Conservation (phyloP, 2,888 invertebrate species). For the Phalera bucephala region DNA sequence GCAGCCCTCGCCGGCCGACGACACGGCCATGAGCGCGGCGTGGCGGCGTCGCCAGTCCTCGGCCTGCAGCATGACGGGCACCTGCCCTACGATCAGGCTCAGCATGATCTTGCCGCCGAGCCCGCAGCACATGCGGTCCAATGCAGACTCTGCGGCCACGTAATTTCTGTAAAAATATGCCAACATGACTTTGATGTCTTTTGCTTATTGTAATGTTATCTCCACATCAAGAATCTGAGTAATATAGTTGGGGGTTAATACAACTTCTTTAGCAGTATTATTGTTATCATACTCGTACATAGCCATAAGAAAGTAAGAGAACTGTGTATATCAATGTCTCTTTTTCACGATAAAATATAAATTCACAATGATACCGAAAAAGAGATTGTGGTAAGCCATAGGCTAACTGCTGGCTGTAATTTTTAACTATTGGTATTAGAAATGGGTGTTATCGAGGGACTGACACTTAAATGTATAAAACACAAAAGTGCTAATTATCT, state of each 20-base stretch:
- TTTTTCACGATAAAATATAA: too few species aligned
- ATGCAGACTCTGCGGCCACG: constrained; percentile 97
- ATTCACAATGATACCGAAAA: too few species aligned
- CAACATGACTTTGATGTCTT: not conserved
- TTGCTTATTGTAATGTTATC: too few species aligned
- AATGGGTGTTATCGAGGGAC: constrained; percentile 75
- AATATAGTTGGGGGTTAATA: too few species aligned
- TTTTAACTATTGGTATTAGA: too few species aligned
- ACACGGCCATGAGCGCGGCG: constrained; percentile 99
- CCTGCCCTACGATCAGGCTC: constrained; percentile 92
- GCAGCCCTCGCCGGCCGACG: constrained; percentile 99
- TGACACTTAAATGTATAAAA: constrained; percentile 66
- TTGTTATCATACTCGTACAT: too few species aligned
- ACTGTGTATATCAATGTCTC: too few species aligned
- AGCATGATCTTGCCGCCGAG: constrained; percentile 96
- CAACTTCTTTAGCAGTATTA: too few species aligned
- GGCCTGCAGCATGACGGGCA: constrained; percentile 93
- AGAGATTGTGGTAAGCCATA: too few species aligned
- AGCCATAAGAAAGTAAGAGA: too few species aligned
- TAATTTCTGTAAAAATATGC: constrained; percentile 86
- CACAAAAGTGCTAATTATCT: constrained; percentile 75
- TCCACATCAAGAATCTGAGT: too few species aligned
- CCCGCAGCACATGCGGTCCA: constrained; percentile 98
- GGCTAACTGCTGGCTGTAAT: too few species aligned
- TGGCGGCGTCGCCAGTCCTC: constrained; percentile 95